Evolutionary conservation across 2,113 vertebrate species (phyloP), one percentile per base, ranked within the genome.

Genomic region (Gadus macrocephalus): DNA sequence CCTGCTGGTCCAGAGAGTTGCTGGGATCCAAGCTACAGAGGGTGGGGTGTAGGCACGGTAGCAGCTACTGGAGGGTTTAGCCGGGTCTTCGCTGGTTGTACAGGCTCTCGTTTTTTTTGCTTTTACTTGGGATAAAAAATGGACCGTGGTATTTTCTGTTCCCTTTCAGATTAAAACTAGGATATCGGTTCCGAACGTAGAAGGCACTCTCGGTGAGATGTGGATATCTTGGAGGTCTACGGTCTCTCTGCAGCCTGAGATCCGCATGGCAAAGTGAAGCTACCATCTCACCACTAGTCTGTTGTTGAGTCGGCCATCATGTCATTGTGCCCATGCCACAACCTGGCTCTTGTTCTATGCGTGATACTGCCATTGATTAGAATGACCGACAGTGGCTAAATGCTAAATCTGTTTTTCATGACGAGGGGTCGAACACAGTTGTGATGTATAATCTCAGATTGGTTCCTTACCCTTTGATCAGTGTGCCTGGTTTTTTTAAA

Each of bases 281-380:
- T 49, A 49, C 42, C 42, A 49, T 49, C 42, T 49, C 42, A 49
- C 42, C 42, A 49, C 42, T 49, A 49, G 0, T 63, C 62, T 31
- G 28, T 68, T 38, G 59, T 66, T 35, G 49, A 9, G 22, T 79
- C 77, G 60, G 15, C 38, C 76, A 70, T 85, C 65, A 72, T 66
- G 69, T 67, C 73, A 77, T 80, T 81, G 73, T 84, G 42, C 42
- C 12, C 42, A 49, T 49, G 42, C 42, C 42, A 49, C 12, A 49
- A 12, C 9, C 12, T 49, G 42, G 42, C 42, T 89, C 76, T 75
- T 81, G 88, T 87, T 81, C 78, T 80, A 85, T 82, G 86, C 86
- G 69, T 85, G 87, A 86, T 83, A 87, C 87, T 89, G 86, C 85
- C 84, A 84, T 84, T 86, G 76, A 82, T 87, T 88, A 84, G 79